phyloP scores from a whole-genome alignment of 2,888 invertebrate genomes.

The Lepidochitona cinerea region DNA sequence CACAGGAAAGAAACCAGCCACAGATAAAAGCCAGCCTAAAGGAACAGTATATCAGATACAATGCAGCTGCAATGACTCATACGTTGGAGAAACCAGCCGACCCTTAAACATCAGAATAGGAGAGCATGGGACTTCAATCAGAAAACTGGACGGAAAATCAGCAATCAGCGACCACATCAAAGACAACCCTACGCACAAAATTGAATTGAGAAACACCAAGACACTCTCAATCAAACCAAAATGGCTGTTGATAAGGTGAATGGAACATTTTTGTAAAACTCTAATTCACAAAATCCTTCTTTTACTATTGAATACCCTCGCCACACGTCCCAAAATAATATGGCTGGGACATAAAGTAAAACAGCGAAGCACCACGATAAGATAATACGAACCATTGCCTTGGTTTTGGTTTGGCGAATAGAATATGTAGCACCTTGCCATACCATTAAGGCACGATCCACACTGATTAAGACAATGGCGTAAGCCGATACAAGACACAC shows the following conservation, averaged over 20 bases:
- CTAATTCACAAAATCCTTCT: not conserved
- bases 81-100: too few relatives aligned
- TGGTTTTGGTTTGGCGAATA: not conserved
- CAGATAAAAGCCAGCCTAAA: too few relatives aligned
- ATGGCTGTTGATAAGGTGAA: not conserved
- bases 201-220: too few relatives aligned
- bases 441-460: not conserved
- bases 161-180: too few relatives aligned
- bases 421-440: not conserved
- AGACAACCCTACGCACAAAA: too few relatives aligned
- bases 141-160: too few relatives aligned
- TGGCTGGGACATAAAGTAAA: not conserved
- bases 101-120: too few relatives aligned
- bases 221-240: too few relatives aligned
- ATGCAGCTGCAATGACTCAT: too few relatives aligned
- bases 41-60: too few relatives aligned
- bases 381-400: not conserved
- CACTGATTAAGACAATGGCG: not conserved
- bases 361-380: not conserved
- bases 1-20: too few relatives aligned
- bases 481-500: not conserved
- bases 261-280: not conserved
- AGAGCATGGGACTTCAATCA: too few relatives aligned
- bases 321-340: not conserved
- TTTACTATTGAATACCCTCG: not conserved